phyloP scores from a whole-genome alignment of 2,797 vertebrate genomes.

The Smutsia temminckii region DNA sequence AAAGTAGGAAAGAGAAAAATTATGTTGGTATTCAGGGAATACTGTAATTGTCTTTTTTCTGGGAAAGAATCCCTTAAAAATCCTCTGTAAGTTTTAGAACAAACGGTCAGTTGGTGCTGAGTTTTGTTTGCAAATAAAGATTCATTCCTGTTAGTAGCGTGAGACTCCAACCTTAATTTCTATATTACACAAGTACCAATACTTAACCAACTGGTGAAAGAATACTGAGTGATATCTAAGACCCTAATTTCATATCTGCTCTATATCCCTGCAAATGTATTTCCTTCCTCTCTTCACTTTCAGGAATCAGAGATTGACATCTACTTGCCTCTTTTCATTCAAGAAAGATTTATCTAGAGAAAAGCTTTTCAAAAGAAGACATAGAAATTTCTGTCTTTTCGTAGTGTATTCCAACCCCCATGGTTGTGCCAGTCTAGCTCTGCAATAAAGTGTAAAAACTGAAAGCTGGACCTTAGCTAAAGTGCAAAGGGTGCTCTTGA shows the following conservation, averaged over 20 bases:
- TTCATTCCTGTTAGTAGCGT: neutral
- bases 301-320: neutral
- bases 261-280: neutral
- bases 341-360: neutral
- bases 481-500: neutral
- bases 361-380: slow-evolving; percentile 31
- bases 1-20: neutral
- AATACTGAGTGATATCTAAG: neutral
- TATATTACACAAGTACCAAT: neutral
- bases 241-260: neutral
- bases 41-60: neutral
- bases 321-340: neutral
- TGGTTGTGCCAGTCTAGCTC: neutral
- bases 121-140: neutral
- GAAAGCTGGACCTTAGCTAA: neutral
- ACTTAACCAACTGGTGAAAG: neutral
- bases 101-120: neutral
- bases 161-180: neutral
- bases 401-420: neutral
- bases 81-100: neutral
- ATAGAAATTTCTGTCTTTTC: neutral
- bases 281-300: neutral
- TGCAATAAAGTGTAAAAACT: neutral
- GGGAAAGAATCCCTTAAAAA: neutral
- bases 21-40: neutral